phyloP scores from a whole-genome alignment of 2,113 vertebrate genomes.

The Monarcha castaneiventris region DNA sequence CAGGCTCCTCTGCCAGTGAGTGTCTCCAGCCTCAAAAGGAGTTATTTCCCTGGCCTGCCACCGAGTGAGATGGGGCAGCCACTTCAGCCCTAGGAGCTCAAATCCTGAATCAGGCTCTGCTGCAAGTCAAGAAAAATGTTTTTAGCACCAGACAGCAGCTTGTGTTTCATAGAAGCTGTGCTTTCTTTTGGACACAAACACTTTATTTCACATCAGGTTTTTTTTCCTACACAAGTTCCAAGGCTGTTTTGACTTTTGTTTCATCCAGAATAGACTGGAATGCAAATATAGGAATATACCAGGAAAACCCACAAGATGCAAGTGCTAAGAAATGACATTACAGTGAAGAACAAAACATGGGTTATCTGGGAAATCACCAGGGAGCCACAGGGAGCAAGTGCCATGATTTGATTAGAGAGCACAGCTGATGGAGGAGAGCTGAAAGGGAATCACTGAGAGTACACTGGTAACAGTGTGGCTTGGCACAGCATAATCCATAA shows the following conservation, averaged over 20 bases:
- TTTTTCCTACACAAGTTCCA: neutral
- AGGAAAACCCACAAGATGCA: neutral
- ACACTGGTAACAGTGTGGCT: neutral
- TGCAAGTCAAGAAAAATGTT: conserved; percentile 8
- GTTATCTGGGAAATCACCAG: neutral
- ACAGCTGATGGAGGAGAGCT: neutral
- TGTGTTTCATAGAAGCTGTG: neutral
- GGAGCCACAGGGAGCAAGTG: neutral
- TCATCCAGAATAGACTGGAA: neutral
- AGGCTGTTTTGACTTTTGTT: neutral
- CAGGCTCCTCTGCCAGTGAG: conserved; percentile 54
- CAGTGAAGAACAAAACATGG: neutral
- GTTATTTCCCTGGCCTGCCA: conserved; percentile 74
- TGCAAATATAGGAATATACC: neutral
- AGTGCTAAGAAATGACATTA: neutral
- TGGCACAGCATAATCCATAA: neutral
- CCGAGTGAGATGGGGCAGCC: conserved; percentile 66
- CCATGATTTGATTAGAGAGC: neutral
- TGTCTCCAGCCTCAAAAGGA: conserved; percentile 73
- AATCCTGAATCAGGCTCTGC: conserved; percentile 35
- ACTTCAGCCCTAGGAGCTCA: conserved; percentile 73
- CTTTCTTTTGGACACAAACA: neutral
- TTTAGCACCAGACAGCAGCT: neutral
- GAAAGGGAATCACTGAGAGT: neutral
- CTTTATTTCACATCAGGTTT: neutral